phyloP scores from a whole-genome alignment of 2,113 vertebrate genomes.

The Orycteropus afer region DNA sequence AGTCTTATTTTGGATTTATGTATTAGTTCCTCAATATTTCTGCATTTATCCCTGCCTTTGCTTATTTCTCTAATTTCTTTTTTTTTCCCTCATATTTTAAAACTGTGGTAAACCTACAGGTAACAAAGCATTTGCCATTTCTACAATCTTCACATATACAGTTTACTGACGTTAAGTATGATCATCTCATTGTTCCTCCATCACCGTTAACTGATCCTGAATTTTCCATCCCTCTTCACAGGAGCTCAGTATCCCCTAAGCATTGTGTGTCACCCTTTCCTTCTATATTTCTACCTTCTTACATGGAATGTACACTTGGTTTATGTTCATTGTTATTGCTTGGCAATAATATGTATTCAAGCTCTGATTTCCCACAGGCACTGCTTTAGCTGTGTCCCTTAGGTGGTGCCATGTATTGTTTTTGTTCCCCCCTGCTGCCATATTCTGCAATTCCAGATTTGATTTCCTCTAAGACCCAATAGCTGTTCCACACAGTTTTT shows the following conservation, averaged over 20 bases:
- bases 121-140: not conserved
- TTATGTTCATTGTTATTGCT: not conserved
- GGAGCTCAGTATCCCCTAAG: not conserved
- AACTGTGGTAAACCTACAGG: not conserved
- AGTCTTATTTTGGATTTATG: not conserved
- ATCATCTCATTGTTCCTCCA: not conserved
- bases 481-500: not conserved
- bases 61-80: not conserved
- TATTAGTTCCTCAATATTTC: not conserved
- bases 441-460: not conserved
- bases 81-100: too few relatives aligned
- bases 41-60: not conserved
- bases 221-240: not conserved
- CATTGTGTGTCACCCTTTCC: not conserved
- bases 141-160: not conserved
- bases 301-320: rapidly evolving
- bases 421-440: too few relatives aligned
- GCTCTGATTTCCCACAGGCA: too few relatives aligned
- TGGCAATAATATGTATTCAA: too few relatives aligned
- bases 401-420: too few relatives aligned
- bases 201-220: not conserved
- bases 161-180: too few relatives aligned
- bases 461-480: not conserved
- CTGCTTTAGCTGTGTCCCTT: too few relatives aligned
- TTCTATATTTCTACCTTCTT: not conserved